These are phyloP conservation scores for Cydia fagiglandana DNA, from an alignment of 1,140 invertebrate genomes.

Conservation along the genomic window DNA sequence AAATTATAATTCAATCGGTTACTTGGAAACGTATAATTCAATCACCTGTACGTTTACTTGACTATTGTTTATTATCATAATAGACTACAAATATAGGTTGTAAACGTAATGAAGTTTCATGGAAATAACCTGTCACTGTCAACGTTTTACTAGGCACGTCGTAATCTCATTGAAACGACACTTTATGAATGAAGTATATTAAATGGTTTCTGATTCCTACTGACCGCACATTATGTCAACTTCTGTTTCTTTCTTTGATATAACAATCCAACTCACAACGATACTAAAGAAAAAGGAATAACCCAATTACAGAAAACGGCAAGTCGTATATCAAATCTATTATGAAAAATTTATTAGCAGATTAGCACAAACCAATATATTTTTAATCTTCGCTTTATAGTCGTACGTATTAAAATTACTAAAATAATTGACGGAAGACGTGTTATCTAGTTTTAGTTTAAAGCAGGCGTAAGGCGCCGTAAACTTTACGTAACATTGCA, in stretches of 20 bases:
- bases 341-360: background rate
- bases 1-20: conserved; percentile 34
- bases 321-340: background rate
- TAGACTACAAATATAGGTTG: no score
- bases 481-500: conserved; percentile 34
- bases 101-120: no score
- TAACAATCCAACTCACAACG: no score
- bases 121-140: no score
- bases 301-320: background rate
- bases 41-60: background rate
- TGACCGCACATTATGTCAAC: no score
- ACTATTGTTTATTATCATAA: background rate
- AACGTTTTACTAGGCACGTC: no score
- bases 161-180: no score
- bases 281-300: background rate
- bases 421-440: background rate
- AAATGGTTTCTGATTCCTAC: no score
- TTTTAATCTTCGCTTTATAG: background rate
- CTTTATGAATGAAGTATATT: no score
- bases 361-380: background rate
- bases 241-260: no score
- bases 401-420: background rate
- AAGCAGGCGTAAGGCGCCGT: conserved; percentile 36
- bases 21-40: background rate
- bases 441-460: conserved; percentile 34